Percentiles rank a stretch among this genome's conserved stretches.
Conservation (phyloP, 2,888 invertebrate species). For the Drosophila lacicola region DNA sequence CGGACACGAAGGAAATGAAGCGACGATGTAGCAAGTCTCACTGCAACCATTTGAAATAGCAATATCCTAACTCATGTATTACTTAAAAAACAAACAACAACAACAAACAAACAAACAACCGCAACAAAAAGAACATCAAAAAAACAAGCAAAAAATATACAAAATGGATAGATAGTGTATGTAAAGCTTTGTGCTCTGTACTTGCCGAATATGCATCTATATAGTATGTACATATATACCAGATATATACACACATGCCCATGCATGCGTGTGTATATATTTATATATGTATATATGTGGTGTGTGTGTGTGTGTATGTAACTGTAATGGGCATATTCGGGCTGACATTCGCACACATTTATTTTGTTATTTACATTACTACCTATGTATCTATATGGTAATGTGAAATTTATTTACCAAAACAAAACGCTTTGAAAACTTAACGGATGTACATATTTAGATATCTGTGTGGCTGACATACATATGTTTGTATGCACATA, state of each 20-base stretch:
- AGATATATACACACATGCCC: not conserved
- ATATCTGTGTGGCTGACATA: not conserved
- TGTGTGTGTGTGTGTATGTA: no score
- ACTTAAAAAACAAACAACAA: slow-evolving; percentile 3
- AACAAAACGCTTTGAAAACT: slow-evolving; percentile 9
- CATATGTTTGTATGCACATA: not conserved
- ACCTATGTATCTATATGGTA: slow-evolving; percentile 4
- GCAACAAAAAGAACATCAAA: slow-evolving; percentile 1
- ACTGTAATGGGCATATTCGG: no score
- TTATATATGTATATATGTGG: no score
- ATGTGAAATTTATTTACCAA: slow-evolving; percentile 10
- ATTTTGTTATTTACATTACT: not conserved
- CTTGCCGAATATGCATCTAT: slow-evolving; percentile 1
- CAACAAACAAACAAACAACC: slow-evolving; percentile 1
- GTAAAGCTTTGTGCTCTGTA: slow-evolving; percentile 7
- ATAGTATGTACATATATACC: not conserved
- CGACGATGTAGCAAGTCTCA: slow-evolving; percentile 10
- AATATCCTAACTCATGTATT: slow-evolving; percentile 22
- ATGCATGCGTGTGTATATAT: no score
- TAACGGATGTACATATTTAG: slow-evolving; percentile 9
- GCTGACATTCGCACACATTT: no score
- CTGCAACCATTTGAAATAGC: slow-evolving; percentile 18
- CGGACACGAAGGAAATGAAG: no score
- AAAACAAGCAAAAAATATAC: slow-evolving; percentile 20
- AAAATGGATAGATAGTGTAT: slow-evolving; percentile 8